Evolutionary conservation across 2,797 vertebrate genomes (phyloP).

Genomic region (Euthynnus affinis): DNA sequence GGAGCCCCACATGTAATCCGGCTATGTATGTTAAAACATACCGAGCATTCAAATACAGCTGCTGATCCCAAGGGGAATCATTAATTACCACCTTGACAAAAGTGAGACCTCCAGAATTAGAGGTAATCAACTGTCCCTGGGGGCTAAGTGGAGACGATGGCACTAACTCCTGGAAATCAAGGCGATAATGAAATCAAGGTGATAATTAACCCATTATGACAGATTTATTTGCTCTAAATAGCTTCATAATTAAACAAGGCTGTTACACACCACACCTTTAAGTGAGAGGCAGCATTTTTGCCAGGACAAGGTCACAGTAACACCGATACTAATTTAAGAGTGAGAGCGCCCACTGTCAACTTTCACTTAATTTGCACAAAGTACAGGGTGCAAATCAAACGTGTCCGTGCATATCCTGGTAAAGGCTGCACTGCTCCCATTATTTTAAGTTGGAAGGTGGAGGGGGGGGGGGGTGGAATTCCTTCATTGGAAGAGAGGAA

Average conservation of each 20-base stretch:
- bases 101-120: conserved; percentile 65
- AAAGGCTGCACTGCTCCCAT: conserved; percentile 54
- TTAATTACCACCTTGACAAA: conserved; percentile 76
- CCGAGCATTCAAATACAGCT: conserved; percentile 49
- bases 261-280: neutral
- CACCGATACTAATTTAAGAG: conserved; percentile 20
- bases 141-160: conserved; percentile 54
- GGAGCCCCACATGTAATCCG: conserved; percentile 20
- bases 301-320: conserved; percentile 43
- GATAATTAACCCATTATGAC: conserved; percentile 70
- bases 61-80: conserved; percentile 48
- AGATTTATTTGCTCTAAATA: conserved; percentile 62
- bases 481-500: conserved; percentile 46
- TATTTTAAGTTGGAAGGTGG: conserved; percentile 47
- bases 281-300: conserved; percentile 5
- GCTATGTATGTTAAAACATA: conserved; percentile 44
- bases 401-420: conserved; percentile 75
- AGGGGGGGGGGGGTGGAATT: conserved; percentile 55
- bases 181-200: conserved; percentile 70
- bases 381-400: conserved; percentile 69
- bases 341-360: conserved; percentile 37
- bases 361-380: conserved; percentile 73
- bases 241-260: conserved; percentile 37
- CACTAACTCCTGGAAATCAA: conserved; percentile 56
- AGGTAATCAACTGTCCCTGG: conserved; percentile 65